Base-by-base conservation (phyloP, 2,113 vertebrate genomes). In the Sminthopsis crassicaudata region DNA sequence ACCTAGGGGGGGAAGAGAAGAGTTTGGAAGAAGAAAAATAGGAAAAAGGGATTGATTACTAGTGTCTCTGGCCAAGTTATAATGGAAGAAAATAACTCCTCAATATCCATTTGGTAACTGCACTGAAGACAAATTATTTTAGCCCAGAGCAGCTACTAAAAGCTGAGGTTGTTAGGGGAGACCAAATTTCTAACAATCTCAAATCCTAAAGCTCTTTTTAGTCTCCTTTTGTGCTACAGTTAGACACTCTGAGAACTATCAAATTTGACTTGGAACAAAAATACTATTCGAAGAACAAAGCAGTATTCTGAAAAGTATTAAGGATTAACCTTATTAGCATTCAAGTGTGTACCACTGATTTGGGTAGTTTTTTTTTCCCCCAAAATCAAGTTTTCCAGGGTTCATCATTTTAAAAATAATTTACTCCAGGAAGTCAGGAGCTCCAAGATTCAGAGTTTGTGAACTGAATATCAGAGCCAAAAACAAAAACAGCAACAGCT, bases 271-370 rank as follows among this genome's bases (percentile, higher is more conserved):
- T 84, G 55, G 36, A 48, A 92, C 95, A 94, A 96, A 94, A 92
- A 84, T 12, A 9, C 46, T 54, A 93, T 16, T 57, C 23, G 88
- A 19, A 88, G n/a, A 67, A 95, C 24, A 92, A 30, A 94, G 90
- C 36, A 95, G 84, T 92, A 91, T 42, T 95, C 46, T 90, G 36
- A 94, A 94, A 92, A 92, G 36, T 91, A 90, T 91, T 96, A 48
- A 91, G 27, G 50, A 91, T 91, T 94, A 93, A 92, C 14, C 22
- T 89, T 94, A 48, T 53, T 94, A 93, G 53, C 14, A 91, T 54
- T 92, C 94, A 94, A 95, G 51, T 90, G 24, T 91, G 51, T 25
- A 53, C 60, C 95, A 93, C 53, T 50, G 89, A 96, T 94, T 1
- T 42, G 67, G n/a, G 19, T 57, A 57, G 54, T 22, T 93, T 89